phyloP scores from a whole-genome alignment of 2,113 vertebrate species.

The Psilopsiagon aymara region DNA sequence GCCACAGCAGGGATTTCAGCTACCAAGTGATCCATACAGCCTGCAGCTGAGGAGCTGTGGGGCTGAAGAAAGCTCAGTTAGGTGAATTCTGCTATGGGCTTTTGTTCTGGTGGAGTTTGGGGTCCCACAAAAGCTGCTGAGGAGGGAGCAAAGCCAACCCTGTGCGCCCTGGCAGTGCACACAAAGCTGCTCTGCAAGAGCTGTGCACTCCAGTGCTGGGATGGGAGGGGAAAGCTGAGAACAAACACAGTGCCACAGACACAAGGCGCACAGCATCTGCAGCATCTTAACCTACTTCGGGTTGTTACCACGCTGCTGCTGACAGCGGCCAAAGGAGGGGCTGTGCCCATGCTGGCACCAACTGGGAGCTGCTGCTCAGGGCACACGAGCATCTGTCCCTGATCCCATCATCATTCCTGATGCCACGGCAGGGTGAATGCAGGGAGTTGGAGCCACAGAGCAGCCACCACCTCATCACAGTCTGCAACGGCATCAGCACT shows the following conservation, averaged over 20 bases:
- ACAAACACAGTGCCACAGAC: background rate
- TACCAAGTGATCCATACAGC: background rate
- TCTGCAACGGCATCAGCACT: background rate
- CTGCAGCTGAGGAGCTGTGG: accelerated
- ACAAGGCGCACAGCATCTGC: accelerated
- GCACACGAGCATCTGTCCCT: background rate
- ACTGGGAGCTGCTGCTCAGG: background rate
- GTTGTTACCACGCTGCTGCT: accelerated
- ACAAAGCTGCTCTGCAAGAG: background rate
- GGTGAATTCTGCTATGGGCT: background rate
- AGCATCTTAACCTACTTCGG: background rate
- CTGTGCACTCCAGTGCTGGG: background rate
- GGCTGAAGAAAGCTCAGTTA: background rate
- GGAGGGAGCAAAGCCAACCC: background rate
- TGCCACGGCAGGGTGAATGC: background rate
- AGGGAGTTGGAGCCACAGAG: background rate
- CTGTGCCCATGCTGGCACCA: background rate
- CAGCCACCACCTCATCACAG: background rate
- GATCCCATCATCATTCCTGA: background rate
- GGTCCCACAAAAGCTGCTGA: background rate
- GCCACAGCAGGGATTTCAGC: background rate
- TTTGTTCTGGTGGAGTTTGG: background rate
- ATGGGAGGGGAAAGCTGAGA: background rate
- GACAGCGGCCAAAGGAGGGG: background rate
- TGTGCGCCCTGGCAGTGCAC: background rate